Evolutionary conservation across 2,113 vertebrate species (phyloP).

Genomic region (Phyllostomus discolor): DNA sequence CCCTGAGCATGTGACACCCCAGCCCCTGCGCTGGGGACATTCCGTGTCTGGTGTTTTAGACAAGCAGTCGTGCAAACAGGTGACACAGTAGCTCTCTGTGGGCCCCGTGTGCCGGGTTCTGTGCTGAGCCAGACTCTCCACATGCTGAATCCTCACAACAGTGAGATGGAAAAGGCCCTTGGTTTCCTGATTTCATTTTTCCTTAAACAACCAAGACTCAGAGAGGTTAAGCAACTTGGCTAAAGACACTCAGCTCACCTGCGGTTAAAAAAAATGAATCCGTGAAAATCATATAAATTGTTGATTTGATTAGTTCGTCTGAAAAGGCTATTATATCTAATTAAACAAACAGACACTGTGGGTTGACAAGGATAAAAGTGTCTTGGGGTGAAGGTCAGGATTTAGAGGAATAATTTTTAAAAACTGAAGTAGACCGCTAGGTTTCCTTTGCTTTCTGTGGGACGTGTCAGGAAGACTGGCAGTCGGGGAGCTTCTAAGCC

Average conservation of each 20-base stretch:
- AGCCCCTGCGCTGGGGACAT: accelerated
- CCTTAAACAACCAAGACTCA: neutral
- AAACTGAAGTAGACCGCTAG: neutral
- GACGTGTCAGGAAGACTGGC: neutral
- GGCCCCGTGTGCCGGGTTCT: neutral
- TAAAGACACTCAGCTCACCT: neutral
- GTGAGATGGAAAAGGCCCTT: neutral
- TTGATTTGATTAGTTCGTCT: neutral
- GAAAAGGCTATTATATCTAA: slow-evolving; percentile 4
- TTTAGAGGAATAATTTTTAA: neutral
- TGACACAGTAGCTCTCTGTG: neutral
- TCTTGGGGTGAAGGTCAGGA: neutral
- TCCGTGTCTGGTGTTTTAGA: neutral
- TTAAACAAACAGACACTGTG: neutral
- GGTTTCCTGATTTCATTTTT: neutral
- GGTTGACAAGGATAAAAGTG: neutral
- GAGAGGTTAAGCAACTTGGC: neutral
- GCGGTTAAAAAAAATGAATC: neutral
- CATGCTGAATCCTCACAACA: neutral
- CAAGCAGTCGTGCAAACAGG: neutral
- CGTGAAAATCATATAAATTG: neutral
- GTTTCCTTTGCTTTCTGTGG: neutral
- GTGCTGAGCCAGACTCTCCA: neutral
- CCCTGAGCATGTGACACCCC: neutral
- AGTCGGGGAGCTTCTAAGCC: neutral